These are phyloP conservation scores for Erpobdella octoculata DNA, from an alignment of 2,888 invertebrate genomes.

Conservation along the genomic window DNA sequence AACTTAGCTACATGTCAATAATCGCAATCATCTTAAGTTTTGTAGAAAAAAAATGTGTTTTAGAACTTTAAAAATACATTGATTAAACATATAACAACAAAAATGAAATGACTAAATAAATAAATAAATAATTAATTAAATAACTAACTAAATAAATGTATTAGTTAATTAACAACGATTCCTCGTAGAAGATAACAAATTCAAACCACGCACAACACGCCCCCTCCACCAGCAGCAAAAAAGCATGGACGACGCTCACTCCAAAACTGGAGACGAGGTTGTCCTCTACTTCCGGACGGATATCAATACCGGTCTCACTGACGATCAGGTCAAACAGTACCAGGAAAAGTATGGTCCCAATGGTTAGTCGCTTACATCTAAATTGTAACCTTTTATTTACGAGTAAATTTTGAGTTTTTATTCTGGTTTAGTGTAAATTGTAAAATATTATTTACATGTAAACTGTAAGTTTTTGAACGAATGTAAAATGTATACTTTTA, in stretches of 20 bases:
- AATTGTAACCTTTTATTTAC: neutral
- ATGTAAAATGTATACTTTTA: neutral
- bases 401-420: neutral
- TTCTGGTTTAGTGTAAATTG: no score
- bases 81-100: neutral
- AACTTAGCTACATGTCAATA: no score
- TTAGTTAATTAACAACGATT: no score
- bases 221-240: neutral
- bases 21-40: neutral
- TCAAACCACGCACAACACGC: neutral
- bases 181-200: neutral
- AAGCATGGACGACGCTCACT: slow-evolving; percentile 49
- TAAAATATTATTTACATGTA: neutral
- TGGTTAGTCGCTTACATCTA: slow-evolving; percentile 59
- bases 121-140: neutral
- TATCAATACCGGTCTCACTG: slow-evolving; percentile 75
- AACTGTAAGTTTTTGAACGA: neutral
- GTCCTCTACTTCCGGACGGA: slow-evolving; percentile 80
- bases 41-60: neutral
- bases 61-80: no score
- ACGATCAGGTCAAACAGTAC: slow-evolving; percentile 85
- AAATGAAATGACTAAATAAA: neutral
- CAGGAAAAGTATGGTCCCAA: slow-evolving; percentile 99
- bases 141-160: no score
- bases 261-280: slow-evolving; percentile 63